Percentiles rank a stretch among this genome's conserved stretches.
Evolutionary conservation across 2,888 invertebrate species (phyloP).

Genomic region (Bedellia somnulentella): DNA sequence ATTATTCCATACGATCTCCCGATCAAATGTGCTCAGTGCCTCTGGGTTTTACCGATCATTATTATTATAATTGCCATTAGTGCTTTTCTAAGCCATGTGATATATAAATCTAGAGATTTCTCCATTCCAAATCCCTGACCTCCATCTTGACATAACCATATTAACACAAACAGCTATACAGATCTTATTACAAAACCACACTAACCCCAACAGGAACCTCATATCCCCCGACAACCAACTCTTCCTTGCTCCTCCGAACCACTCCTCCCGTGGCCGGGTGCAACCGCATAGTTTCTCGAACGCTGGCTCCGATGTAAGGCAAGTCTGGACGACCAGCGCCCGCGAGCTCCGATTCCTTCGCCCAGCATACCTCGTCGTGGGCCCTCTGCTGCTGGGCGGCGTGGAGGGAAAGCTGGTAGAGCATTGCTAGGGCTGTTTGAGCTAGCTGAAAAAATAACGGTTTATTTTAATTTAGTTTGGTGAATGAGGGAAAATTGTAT

Average conservation of each 20-base stretch:
- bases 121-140: too few species aligned
- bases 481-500: constrained; percentile 3
- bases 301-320: constrained; percentile 32
- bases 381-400: constrained; percentile 44
- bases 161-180: too few species aligned
- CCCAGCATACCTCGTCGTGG: constrained; percentile 40
- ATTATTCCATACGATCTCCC: too few species aligned
- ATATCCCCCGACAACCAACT: constrained; percentile 33
- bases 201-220: constrained; percentile 44
- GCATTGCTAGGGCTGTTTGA: constrained; percentile 39
- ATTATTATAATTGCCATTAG: too few species aligned
- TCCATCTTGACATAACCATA: too few species aligned
- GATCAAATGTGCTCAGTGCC: too few species aligned
- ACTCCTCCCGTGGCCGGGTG: constrained; percentile 47
- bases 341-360: constrained; percentile 24
- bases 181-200: too few species aligned
- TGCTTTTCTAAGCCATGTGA: too few species aligned
- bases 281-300: constrained; percentile 33
- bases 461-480: too few species aligned
- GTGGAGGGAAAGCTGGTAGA: constrained; percentile 43
- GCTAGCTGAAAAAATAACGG: constrained; percentile 41
- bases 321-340: constrained; percentile 22
- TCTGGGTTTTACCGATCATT: too few species aligned
- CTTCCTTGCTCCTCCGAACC: constrained; percentile 28
- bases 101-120: too few species aligned